A percentile compares a stretch with the other conserved stretches of the same genome.
Evolutionary conservation across 2,113 vertebrate species (phyloP).

Genomic region (Odocoileus hemionus): DNA sequence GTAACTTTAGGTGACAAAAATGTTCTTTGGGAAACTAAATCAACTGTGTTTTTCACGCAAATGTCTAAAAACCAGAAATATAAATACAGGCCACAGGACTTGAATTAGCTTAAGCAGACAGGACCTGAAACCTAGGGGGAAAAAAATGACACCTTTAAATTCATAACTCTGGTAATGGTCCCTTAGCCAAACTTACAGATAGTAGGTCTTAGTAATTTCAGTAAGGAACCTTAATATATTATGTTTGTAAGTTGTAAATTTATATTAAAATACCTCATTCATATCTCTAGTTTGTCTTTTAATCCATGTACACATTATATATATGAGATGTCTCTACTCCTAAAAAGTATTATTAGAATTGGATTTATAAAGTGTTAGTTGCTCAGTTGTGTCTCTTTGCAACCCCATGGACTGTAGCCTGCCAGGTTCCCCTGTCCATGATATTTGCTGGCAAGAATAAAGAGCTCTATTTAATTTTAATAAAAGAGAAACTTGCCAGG

Average conservation of each 20-base stretch:
- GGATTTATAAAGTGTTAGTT: not conserved
- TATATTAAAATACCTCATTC: not conserved
- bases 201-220: not conserved
- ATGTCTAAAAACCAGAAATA: not conserved
- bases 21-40: not conserved
- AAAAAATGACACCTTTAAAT: not conserved
- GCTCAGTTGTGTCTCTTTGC: not conserved
- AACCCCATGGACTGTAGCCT: not conserved
- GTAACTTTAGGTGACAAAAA: not conserved
- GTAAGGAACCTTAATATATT: not conserved
- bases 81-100: not conserved
- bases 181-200: not conserved
- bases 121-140: not conserved
- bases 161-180: not conserved
- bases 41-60: not conserved
- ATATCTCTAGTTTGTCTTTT: not conserved
- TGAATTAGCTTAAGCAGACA: not conserved
- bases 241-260: not conserved
- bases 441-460: not conserved
- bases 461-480: not conserved
- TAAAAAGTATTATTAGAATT: not conserved
- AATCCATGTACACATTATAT: not conserved
- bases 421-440: not conserved
- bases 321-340: not conserved
- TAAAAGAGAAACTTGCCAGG: not conserved